These are phyloP conservation scores for Peromyscus californicus DNA, from an alignment of 2,113 vertebrate species.

Conservation along the genomic window DNA sequence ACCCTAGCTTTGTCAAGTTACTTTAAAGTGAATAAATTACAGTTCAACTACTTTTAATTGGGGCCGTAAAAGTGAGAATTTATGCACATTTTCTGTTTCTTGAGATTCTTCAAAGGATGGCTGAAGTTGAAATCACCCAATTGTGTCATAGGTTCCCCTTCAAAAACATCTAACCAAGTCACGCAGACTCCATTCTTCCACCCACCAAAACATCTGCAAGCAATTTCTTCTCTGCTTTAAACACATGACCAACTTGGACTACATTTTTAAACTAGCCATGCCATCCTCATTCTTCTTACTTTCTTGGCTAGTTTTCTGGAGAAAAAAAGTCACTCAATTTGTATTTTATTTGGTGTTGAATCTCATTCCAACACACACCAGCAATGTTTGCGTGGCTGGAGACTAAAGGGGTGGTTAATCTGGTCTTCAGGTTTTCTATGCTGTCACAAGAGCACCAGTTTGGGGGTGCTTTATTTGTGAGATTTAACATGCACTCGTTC, in stretches of 20 bases:
- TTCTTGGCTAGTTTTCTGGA: slow-evolving; percentile 43
- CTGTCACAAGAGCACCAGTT: not conserved
- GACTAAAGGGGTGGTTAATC: not conserved
- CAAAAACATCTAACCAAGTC: not conserved
- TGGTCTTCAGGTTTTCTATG: not conserved
- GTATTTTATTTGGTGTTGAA: slow-evolving; percentile 18
- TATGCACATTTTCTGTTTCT: not conserved
- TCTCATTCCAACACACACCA: slow-evolving; percentile 18
- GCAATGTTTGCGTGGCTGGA: not conserved
- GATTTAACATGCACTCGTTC: not conserved
- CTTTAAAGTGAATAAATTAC: slow-evolving; percentile 5
- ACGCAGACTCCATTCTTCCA: not conserved
- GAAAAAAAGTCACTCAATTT: slow-evolving; percentile 1
- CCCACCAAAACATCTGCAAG: slow-evolving; percentile 32
- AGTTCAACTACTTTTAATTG: slow-evolving; percentile 28
- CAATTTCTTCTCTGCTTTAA: slow-evolving; percentile 45
- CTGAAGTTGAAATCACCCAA: not conserved
- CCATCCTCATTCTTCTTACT: slow-evolving; percentile 44
- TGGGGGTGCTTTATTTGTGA: not conserved
- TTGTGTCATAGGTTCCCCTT: not conserved
- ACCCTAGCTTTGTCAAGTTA: not conserved
- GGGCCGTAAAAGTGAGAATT: not conserved
- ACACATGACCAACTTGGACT: not conserved
- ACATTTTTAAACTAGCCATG: slow-evolving; percentile 49
- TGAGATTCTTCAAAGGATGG: slow-evolving; percentile 18